phyloP scores from a whole-genome alignment of 1,140 invertebrate genomes.

The Stegodyphus dumicola region DNA sequence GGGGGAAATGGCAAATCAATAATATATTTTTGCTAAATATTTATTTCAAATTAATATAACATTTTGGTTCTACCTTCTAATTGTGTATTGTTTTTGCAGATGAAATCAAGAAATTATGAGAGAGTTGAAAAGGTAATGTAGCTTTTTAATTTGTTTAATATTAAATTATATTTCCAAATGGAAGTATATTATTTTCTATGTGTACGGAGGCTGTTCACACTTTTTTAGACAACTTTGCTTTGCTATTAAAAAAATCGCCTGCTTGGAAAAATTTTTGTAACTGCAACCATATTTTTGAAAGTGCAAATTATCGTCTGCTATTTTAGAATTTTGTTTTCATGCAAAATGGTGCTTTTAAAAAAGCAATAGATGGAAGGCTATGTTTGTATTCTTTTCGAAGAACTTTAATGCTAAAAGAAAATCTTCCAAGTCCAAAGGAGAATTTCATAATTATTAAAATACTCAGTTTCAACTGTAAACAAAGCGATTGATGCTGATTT shows the following conservation, averaged over 20 bases:
- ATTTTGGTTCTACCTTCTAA: too few relatives aligned
- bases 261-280: neutral
- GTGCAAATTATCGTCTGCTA: neutral
- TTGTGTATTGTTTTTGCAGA: conserved; percentile 74
- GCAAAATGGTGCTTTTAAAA: too few relatives aligned
- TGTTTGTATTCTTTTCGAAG: too few relatives aligned
- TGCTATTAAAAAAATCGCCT: neutral
- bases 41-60: too few relatives aligned
- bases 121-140: conserved; percentile 94
- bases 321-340: neutral
- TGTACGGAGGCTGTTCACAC: neutral
- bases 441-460: too few relatives aligned
- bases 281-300: neutral
- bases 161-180: neutral
- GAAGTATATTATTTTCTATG: neutral
- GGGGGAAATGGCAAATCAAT: too few relatives aligned
- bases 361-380: too few relatives aligned
- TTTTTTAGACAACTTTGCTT: neutral
- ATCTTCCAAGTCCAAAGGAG: too few relatives aligned
- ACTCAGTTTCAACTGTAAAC: too few relatives aligned
- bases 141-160: neutral
- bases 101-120: conserved; percentile 95
- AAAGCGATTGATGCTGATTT: too few relatives aligned
- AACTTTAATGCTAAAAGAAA: too few relatives aligned
- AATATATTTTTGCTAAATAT: too few relatives aligned